phyloP scores from a whole-genome alignment of 2,113 vertebrate genomes.

The Donacobius atricapilla region DNA sequence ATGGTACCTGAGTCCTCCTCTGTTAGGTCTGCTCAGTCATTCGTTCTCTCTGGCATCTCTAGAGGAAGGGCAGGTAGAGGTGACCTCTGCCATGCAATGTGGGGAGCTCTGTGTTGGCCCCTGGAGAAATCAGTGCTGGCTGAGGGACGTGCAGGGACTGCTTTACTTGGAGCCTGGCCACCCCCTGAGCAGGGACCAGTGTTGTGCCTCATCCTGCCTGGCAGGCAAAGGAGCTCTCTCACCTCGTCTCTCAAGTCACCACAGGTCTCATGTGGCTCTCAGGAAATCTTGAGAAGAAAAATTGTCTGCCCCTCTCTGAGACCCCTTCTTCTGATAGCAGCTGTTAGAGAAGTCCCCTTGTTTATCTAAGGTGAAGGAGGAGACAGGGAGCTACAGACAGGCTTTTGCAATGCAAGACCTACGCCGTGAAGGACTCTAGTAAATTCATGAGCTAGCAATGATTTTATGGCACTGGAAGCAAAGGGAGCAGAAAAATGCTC shows the following conservation, averaged over 20 bases:
- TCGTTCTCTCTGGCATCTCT: not conserved
- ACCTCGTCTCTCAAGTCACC: not conserved
- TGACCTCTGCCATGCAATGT: fast-evolving
- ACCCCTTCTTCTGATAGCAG: not conserved
- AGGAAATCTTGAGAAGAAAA: not conserved
- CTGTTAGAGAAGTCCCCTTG: not conserved
- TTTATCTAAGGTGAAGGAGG: not conserved
- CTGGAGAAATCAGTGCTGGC: not conserved
- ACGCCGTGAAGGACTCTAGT: not conserved
- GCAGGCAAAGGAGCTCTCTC: not conserved
- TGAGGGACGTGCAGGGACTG: not conserved
- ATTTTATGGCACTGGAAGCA: constrained; percentile 35
- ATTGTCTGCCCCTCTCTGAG: not conserved
- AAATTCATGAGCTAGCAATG: constrained; percentile 48
- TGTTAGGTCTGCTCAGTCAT: not conserved
- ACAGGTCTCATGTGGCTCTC: not conserved
- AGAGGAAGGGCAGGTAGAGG: not conserved
- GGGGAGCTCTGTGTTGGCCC: not conserved
- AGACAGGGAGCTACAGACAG: not conserved
- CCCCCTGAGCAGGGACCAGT: not conserved
- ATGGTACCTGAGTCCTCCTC: not conserved
- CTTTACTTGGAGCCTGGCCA: not conserved
- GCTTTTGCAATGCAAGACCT: constrained; percentile 26
- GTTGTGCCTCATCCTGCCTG: fast-evolving
- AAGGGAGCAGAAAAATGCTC: constrained; percentile 13